phyloP scores from a whole-genome alignment of 2,888 invertebrate genomes.

The Orchestes rusci region DNA sequence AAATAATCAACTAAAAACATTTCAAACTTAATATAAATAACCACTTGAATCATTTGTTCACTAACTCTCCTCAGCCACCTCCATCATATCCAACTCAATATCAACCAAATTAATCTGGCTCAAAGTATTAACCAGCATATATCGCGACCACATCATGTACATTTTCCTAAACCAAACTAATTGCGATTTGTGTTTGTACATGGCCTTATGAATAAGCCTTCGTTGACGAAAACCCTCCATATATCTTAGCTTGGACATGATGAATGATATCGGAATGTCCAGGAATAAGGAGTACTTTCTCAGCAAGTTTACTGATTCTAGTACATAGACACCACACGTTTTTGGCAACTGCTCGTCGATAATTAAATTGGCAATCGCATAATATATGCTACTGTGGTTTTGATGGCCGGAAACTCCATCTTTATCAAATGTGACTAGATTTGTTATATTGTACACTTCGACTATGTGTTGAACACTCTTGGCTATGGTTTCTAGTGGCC shows the following conservation, averaged over 20 bases:
- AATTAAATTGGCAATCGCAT: constrained; percentile 71
- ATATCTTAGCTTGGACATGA: constrained; percentile 72
- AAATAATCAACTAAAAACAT: no score
- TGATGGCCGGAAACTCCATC: constrained; percentile 87
- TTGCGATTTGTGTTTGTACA: constrained; percentile 85
- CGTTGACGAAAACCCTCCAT: constrained; percentile 55
- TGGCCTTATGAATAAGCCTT: constrained; percentile 60
- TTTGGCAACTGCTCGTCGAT: constrained; percentile 66
- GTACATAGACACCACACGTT: constrained; percentile 71
- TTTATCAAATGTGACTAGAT: constrained; percentile 89
- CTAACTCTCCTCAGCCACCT: constrained; percentile 62
- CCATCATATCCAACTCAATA: constrained; percentile 66
- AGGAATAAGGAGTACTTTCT: constrained; percentile 80
- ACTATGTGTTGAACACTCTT: constrained; percentile 58
- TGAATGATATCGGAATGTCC: constrained; percentile 74
- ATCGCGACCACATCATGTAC: constrained; percentile 83
- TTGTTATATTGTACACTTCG: constrained; percentile 63
- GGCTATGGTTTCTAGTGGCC: constrained; percentile 63
- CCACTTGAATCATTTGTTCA: no score
- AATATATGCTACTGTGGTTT: constrained; percentile 85
- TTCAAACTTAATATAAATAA: no score
- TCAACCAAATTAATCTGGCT: constrained; percentile 67
- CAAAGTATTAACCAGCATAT: constrained; percentile 84
- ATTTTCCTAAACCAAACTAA: constrained; percentile 90
- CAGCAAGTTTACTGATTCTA: constrained; percentile 78